Base-by-base conservation (phyloP, 2,113 vertebrate genomes). In the Gambusia holbrooki region DNA sequence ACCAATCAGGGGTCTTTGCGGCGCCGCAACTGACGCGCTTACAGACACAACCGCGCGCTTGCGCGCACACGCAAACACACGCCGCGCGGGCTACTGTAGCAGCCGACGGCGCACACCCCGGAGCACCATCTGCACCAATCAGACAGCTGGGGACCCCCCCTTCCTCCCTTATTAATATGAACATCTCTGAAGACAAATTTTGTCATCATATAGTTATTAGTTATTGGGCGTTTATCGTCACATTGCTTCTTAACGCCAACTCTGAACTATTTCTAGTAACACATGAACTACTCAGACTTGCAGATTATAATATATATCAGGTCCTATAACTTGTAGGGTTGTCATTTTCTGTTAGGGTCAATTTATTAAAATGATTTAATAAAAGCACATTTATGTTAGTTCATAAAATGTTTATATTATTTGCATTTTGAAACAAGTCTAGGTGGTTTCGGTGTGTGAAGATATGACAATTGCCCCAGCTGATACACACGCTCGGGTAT, bases 1-100 rank as follows among this genome's bases (percentile, higher is more conserved):
- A 86, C 91, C 91, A 91, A 91, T 92, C 89, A 90, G 80, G 78
- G 80, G 66, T 72, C 77, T 88, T 88, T 90, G 91, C 91, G 88
- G 83, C 87, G 76, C 80, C 79, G 85, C 90, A 90, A 88, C 89
- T 86, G 81, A 83, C 84, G 86, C 88, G 30, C 17, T 64, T 64
- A 64, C 84, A 86, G 74, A 64, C 51, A 83, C 81, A 73, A 75
- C 15, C 81, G 75, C 54, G 35, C 75, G 64, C 77, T 62, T 75
- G 7, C 6, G 22, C 51, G 22, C 51, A 25, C 51, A 54, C 51
- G 22, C 51, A 22, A 7, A n/a, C 51, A n/a, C 25, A 25, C 73
- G 15, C 42, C 42, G 42, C 83, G 62, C 79, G 71, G 84, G 84
- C 73, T 91, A 81, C 77, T 78, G 84, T 74, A 76, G 77, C 83